Percentiles rank a stretch among this genome's conserved stretches.
phyloP scores from a whole-genome alignment of 1,140 invertebrate species.

The Lasioglossum baleicum region DNA sequence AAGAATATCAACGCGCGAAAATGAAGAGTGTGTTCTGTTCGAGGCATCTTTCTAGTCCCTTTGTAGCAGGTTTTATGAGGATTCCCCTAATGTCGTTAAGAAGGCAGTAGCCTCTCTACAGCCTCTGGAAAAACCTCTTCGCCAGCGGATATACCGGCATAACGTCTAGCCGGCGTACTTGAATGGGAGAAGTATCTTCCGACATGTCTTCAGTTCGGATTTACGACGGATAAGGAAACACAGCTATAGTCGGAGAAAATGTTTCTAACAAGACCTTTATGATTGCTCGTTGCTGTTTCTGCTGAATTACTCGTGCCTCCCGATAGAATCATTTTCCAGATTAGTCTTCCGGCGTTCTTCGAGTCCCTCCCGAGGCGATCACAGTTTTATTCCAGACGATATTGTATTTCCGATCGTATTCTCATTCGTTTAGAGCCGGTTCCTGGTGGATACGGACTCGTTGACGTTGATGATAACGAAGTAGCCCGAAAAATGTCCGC shows the following conservation, averaged over 20 bases:
- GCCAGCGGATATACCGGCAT: not conserved
- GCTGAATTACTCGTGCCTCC: too few species aligned
- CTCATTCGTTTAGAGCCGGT: too few species aligned
- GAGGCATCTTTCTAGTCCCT: not conserved
- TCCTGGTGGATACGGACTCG: too few species aligned
- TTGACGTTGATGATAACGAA: too few species aligned
- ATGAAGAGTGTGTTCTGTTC: not conserved
- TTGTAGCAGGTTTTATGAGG: constrained; percentile 60
- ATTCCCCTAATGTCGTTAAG: constrained; percentile 62
- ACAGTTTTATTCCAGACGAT: too few species aligned
- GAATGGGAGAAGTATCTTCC: not conserved
- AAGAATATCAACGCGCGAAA: not conserved
- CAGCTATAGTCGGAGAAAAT: not conserved
- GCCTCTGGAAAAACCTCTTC: constrained; percentile 15
- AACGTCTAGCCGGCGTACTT: not conserved
- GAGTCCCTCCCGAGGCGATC: too few species aligned
- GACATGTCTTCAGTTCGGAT: constrained; percentile 6
- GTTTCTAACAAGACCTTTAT: constrained; percentile 16
- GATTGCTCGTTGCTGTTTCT: not conserved
- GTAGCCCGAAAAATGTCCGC: not conserved
- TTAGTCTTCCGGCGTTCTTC: too few species aligned
- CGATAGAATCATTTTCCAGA: too few species aligned
- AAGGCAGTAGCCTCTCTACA: constrained; percentile 11
- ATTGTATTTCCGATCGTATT: too few species aligned
- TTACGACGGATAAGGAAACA: constrained; percentile 19